phyloP scores from a whole-genome alignment of 2,113 vertebrate genomes.

The Solea senegalensis region DNA sequence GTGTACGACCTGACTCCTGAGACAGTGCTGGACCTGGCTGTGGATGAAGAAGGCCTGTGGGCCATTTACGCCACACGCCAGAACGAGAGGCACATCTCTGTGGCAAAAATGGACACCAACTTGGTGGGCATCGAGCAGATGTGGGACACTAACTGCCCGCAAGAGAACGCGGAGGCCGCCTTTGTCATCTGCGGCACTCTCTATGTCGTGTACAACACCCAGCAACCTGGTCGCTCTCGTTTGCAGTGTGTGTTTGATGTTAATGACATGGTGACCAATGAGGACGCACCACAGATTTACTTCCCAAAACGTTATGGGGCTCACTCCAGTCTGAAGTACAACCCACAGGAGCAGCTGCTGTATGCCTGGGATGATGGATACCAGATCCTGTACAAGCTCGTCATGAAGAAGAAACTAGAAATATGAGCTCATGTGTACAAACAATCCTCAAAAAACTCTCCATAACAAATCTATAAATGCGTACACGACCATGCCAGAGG shows the following conservation, averaged over 20 bases:
- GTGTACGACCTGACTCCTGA: slow-evolving; percentile 87
- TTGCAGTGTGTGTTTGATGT: slow-evolving; percentile 95
- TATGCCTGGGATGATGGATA: slow-evolving; percentile 98
- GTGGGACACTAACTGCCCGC: slow-evolving; percentile 94
- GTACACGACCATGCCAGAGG: neutral
- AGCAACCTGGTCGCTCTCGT: slow-evolving; percentile 90
- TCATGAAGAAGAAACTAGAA: slow-evolving; percentile 90
- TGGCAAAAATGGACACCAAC: slow-evolving; percentile 91
- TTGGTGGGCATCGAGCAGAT: slow-evolving; percentile 92
- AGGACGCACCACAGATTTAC: slow-evolving; percentile 88
- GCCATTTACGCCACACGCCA: slow-evolving; percentile 90
- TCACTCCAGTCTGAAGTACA: slow-evolving; percentile 95
- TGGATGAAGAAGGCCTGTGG: slow-evolving; percentile 96
- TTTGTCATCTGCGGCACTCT: slow-evolving; percentile 95
- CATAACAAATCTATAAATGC: neutral
- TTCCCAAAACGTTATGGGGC: slow-evolving; percentile 94
- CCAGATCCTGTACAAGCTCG: slow-evolving; percentile 95
- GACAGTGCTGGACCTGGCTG: slow-evolving; percentile 91
- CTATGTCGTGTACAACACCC: slow-evolving; percentile 96
- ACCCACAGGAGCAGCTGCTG: slow-evolving; percentile 89
- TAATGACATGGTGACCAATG: slow-evolving; percentile 86
- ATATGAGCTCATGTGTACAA: slow-evolving; percentile 52
- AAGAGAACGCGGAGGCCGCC: slow-evolving; percentile 92
- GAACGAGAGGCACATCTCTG: slow-evolving; percentile 88
- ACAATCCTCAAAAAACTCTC: neutral